Conservation (phyloP, 2,888 invertebrate species). For the Alcis repandata region DNA sequence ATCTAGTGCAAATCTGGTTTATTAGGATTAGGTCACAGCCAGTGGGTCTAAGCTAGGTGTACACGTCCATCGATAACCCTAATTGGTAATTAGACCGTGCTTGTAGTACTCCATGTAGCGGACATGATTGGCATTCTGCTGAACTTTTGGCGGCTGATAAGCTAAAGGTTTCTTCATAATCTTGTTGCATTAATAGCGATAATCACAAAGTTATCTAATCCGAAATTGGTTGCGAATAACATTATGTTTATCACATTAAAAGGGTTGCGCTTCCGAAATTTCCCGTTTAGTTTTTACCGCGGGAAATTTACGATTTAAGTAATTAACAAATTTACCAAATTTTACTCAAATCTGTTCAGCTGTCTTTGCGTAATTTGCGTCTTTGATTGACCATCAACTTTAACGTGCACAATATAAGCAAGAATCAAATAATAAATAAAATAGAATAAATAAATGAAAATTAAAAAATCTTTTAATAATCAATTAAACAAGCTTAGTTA, state of each 20-base stretch:
- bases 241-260: constrained; percentile 9
- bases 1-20: background rate
- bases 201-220: constrained; percentile 25
- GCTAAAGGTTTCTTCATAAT: constrained; percentile 33
- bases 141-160: constrained; percentile 32
- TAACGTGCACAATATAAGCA: too few species aligned
- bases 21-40: constrained; percentile 30
- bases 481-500: too few species aligned
- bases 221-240: background rate
- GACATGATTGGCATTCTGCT: constrained; percentile 10
- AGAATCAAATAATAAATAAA: too few species aligned
- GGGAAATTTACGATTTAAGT: too few species aligned
- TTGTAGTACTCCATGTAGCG: constrained; percentile 35
- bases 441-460: too few species aligned
- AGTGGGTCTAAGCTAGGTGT: background rate
- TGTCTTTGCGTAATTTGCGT: too few species aligned
- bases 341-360: too few species aligned
- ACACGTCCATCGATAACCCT: constrained; percentile 47
- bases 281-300: too few species aligned
- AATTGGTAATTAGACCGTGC: constrained; percentile 48
- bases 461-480: too few species aligned
- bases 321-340: too few species aligned
- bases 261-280: constrained; percentile 8
- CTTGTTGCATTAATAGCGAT: background rate
- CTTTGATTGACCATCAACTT: too few species aligned